Evolutionary conservation across 2,113 vertebrate species (phyloP), one percentile per base, ranked within the genome.

Genomic region (Gadus chalcogrammus): DNA sequence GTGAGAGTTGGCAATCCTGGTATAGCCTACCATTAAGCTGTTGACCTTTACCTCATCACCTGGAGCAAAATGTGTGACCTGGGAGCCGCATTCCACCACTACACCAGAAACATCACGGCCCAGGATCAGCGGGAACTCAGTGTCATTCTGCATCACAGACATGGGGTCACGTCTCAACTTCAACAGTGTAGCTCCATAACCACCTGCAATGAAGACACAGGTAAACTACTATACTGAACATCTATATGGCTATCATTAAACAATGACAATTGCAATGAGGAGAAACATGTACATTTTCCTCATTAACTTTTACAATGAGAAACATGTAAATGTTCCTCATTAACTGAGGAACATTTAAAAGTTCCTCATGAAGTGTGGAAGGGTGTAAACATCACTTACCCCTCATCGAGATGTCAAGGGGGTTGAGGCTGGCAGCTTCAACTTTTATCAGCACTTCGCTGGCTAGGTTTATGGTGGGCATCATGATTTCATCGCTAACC

Each of bases 41-140:
- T 20, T 27, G 20, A 27, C 42, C 13, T 15, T 71, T 79, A 95
- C 96, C 93, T 98, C 92, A 83, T 98, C 96, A 82, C 96, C 96
- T 71, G 94, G 95, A 84, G 88, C 91, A 84, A 97, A 96, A 64
- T 95, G 94, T 3, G 88, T 90, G 16, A 98, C 95, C 1, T 74
- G 87, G 2, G 95, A 89, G 58, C 96, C 96, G 88, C 95, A 96
- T 71, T 98, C 95, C 92, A 97, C 94, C 66, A 98, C 67, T 13
- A 94, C 93, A 17, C 96, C 96, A 7, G 96, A 97, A 68, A 96
- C 91, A 80, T 98, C 96, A 20, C 96, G 93, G 20, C 96, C 96
- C 71, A 98, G 92, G 0, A 94, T 93, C 8, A 98, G 67, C 8
- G 96, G 96, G 82, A 98, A 98, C 77, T 97, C 95, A 35, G 66